phyloP scores from a whole-genome alignment of 2,888 invertebrate genomes.

The Vannuccia rotundouncinata region DNA sequence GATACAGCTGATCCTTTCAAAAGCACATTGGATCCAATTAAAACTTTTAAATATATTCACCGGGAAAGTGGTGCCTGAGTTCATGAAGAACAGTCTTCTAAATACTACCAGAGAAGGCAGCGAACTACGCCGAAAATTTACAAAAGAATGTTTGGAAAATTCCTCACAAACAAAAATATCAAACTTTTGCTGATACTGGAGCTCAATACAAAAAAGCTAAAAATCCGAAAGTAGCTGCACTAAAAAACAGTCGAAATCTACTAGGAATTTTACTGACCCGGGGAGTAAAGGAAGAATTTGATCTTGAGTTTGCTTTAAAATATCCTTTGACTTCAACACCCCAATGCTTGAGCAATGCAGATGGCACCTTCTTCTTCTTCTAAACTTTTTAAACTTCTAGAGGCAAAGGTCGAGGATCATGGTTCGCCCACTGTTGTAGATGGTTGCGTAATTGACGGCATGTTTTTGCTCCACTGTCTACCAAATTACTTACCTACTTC shows the following conservation, averaged over 20 bases:
- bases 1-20: background rate
- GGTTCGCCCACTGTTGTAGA: no score
- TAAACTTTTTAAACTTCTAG: background rate
- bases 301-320: background rate
- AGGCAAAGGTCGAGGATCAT: background rate
- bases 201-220: background rate
- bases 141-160: background rate
- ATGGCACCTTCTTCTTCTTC: conserved; percentile 3
- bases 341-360: background rate
- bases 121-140: no score
- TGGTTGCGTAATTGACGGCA: no score
- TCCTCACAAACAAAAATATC: background rate
- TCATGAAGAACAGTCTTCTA: background rate
- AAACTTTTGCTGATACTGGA: background rate
- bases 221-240: background rate
- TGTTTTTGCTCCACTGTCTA: background rate
- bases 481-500: background rate
- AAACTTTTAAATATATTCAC: background rate
- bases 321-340: background rate
- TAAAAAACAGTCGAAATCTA: background rate
- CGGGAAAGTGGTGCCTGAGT: background rate
- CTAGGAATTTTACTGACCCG: background rate
- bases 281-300: background rate
- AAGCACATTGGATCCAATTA: background rate
- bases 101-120: no score